Conservation (phyloP, 2,113 vertebrate species). For the Anseranas semipalmata region DNA sequence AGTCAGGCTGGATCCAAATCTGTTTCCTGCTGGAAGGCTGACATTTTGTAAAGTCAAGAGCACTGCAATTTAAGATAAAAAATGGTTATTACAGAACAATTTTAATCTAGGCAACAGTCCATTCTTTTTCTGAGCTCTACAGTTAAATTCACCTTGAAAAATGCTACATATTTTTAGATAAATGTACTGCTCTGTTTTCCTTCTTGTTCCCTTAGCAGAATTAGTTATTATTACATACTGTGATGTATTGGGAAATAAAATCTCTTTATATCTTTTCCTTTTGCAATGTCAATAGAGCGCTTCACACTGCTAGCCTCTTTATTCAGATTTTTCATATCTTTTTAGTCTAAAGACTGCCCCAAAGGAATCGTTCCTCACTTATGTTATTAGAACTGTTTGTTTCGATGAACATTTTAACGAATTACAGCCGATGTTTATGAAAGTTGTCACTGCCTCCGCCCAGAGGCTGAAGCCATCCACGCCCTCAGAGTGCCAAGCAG, state of each 20-base stretch:
- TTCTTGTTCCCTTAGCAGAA: neutral
- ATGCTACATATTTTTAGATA: neutral
- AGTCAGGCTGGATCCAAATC: neutral
- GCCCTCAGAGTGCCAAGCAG: neutral
- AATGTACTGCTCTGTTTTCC: neutral
- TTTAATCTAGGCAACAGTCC: neutral
- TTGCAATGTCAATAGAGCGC: neutral
- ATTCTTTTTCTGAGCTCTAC: conserved; percentile 8
- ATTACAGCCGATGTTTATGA: rapidly evolving
- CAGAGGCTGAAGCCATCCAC: neutral
- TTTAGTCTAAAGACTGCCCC: neutral
- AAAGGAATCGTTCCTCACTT: neutral
- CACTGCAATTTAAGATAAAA: neutral
- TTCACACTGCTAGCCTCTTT: neutral
- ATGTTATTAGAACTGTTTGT: neutral
- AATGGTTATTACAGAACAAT: neutral
- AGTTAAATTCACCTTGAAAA: conserved; percentile 48
- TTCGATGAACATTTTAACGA: neutral
- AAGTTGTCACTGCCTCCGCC: neutral
- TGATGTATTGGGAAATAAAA: neutral
- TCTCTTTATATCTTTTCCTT: neutral
- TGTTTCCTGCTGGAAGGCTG: neutral
- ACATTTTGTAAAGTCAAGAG: neutral
- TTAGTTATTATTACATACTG: neutral
- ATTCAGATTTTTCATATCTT: neutral